Conservation (phyloP, 2,797 vertebrate species). For the Anguilla anguilla region DNA sequence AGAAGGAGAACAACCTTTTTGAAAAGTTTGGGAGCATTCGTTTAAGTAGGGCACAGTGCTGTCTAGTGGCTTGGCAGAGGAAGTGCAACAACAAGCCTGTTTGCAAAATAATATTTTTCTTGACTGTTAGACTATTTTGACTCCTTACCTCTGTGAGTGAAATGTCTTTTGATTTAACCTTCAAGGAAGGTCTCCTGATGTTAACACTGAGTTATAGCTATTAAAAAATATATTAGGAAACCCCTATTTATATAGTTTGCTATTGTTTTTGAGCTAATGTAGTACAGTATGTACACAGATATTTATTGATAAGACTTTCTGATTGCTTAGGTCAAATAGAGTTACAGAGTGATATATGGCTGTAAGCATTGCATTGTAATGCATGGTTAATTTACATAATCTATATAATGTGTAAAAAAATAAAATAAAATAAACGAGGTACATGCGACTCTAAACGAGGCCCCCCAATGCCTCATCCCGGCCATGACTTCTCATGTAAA, state of each 20-base stretch:
- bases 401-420: not conserved
- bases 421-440: not conserved
- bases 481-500: not conserved
- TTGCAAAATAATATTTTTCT: not conserved
- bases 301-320: too few relatives aligned
- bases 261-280: too few relatives aligned
- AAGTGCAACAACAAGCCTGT: not conserved
- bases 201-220: not conserved
- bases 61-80: slow-evolving; percentile 7
- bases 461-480: not conserved
- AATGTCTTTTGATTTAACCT: not conserved
- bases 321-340: too few relatives aligned
- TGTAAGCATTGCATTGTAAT: too few relatives aligned
- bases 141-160: not conserved
- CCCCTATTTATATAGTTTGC: too few relatives aligned
- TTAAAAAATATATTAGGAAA: too few relatives aligned
- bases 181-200: too few relatives aligned
- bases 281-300: too few relatives aligned
- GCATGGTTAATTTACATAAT: too few relatives aligned
- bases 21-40: not conserved
- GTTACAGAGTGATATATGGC: too few relatives aligned
- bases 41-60: not conserved
- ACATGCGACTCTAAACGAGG: not conserved
- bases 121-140: not conserved
- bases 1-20: not conserved